Evolutionary conservation across 2,797 vertebrate genomes (phyloP).

Genomic region (Lerista edwardsae): DNA sequence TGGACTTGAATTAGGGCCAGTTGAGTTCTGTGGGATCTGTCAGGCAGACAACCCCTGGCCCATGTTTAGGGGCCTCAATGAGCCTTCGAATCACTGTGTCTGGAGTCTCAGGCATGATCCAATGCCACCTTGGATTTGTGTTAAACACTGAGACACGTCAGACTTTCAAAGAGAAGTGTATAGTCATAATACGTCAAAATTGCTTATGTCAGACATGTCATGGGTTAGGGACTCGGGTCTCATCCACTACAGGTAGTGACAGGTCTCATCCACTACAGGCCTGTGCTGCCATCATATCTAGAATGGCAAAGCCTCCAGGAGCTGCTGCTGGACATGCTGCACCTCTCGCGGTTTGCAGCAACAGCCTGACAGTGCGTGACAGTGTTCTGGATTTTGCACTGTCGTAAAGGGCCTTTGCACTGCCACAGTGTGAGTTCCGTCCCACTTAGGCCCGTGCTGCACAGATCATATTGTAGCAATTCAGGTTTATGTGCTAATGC

Average conservation of each 20-base stretch:
- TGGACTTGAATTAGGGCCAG: not conserved
- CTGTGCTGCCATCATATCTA: not conserved
- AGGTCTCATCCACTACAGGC: not conserved
- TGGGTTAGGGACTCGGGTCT: not conserved
- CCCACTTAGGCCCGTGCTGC: not conserved
- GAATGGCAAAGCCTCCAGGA: no score
- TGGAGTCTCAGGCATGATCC: not conserved
- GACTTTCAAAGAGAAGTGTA: not conserved
- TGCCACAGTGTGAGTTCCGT: not conserved
- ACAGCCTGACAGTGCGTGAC: no score
- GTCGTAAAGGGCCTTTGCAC: not conserved
- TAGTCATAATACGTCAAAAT: not conserved
- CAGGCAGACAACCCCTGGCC: not conserved
- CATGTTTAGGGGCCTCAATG: not conserved
- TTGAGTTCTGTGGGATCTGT: not conserved
- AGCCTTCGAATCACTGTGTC: not conserved
- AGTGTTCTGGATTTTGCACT: no score
- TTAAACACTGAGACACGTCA: not conserved
- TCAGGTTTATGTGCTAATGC: not conserved
- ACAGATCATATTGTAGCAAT: not conserved
- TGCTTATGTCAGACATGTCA: not conserved
- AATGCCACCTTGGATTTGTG: not conserved
- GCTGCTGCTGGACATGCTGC: no score
- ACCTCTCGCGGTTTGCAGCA: no score
- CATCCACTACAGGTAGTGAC: not conserved